phyloP scores from a whole-genome alignment of 1,140 invertebrate genomes.

The Drosophila kepulauana region DNA sequence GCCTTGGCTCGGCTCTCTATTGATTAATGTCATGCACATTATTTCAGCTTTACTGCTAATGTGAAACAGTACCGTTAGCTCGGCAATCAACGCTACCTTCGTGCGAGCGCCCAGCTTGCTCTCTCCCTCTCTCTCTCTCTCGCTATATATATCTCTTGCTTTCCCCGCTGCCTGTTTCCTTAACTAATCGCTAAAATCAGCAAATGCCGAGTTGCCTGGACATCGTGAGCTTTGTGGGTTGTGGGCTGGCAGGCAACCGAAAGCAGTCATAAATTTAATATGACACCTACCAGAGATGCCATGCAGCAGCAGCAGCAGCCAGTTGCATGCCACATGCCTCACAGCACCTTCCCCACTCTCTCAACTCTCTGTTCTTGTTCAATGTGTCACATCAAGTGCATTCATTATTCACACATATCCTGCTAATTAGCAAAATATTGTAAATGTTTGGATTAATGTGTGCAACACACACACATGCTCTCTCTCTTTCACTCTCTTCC shows the following conservation, averaged over 20 bases:
- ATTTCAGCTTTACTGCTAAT: conserved; percentile 23
- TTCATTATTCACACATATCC: conserved; percentile 82
- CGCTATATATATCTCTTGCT: neutral
- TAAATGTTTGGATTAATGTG: conserved; percentile 81
- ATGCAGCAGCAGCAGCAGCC: conserved; percentile 2
- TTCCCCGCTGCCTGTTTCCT: conserved; percentile 1
- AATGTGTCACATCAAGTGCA: conserved; percentile 46
- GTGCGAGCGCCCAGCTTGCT: neutral
- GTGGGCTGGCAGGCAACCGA: conserved; percentile 19
- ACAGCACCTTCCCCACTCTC: neutral
- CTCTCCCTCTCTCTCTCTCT: neutral
- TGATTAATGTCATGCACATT: conserved; percentile 40
- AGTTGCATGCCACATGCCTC: neutral
- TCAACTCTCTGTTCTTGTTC: conserved; percentile 8
- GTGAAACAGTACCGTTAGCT: conserved; percentile 38
- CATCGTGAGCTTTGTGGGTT: conserved; percentile 37
- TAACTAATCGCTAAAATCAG: conserved; percentile 49
- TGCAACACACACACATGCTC: conserved; percentile 22
- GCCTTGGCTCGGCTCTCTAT: neutral
- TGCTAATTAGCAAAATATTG: conserved; percentile 83
- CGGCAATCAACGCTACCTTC: neutral
- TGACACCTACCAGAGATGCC: conserved; percentile 63
- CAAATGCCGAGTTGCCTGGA: conserved; percentile 22
- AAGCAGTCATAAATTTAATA: conserved; percentile 76
- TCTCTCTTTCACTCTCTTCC: neutral